Base-by-base conservation (phyloP, 2,113 vertebrate species). In the Falcunculus frontatus region DNA sequence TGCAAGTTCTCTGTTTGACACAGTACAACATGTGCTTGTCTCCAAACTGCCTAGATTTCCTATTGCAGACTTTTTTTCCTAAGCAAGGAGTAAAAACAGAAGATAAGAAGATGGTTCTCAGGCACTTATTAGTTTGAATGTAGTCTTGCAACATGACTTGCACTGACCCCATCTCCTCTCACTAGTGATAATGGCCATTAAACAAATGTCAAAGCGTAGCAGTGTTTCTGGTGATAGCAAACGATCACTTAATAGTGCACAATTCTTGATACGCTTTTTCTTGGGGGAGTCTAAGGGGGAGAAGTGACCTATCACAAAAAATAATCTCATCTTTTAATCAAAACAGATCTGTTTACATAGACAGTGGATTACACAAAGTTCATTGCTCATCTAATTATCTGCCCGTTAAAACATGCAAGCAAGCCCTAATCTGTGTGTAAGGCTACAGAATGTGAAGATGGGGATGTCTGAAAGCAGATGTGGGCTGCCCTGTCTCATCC, bases 321-420 rank as follows among this genome's bases (percentile, higher is more conserved):
- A 47, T n/a, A 32, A 52, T 47, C 88, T 83, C 55, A 83, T 46
- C 23, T 94, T 90, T 93, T 88, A 76, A 97, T 90, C 82, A 76
- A 76, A 95, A 92, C 46, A 92, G 57, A 85, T 79, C 70, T 32
- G 0, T 79, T 93, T 89, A 72, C 84, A 82, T 1, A 68, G 65
- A 72, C 41, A 49, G 33, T 85, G 69, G 67, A 68, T 91, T 94
- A 65, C 67, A 88, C 26, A 67, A 90, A 83, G 50, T 93, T 96
- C 79, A 73, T 11, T 76, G 79, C 78, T 79, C 67, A 76, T 84
- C 91, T 95, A 64, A 91, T 87, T 84, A 89, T 67, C 63, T 80
- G 73, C 50, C 90, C 19, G 59, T 65, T 90, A 92, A 73, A 90
- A 88, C 50, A 86, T 0, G 10, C 41, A 65, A 65, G 32, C 2